Percentiles rank a stretch among this genome's conserved stretches.
These are phyloP conservation scores for Chiroxiphia lanceolata DNA, from an alignment of 2,797 vertebrate species.

Conservation along the genomic window DNA sequence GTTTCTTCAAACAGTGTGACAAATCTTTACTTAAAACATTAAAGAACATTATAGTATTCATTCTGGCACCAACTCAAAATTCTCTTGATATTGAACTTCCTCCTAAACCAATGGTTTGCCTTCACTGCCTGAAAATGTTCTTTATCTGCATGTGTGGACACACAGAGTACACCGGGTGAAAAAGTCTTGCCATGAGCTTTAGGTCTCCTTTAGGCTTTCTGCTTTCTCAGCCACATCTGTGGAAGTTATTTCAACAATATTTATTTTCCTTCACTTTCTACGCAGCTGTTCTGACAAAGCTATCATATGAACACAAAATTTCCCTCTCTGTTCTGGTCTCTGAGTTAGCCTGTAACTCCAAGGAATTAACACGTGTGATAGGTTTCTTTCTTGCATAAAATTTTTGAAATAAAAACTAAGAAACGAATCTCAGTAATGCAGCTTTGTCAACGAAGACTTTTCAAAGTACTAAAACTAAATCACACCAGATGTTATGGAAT, in stretches of 20 bases:
- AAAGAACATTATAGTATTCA: neutral
- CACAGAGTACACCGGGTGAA: neutral
- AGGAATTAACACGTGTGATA: neutral
- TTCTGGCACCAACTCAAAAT: neutral
- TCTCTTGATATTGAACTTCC: neutral
- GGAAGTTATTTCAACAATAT: neutral
- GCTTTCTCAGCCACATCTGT: neutral
- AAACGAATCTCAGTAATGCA: neutral
- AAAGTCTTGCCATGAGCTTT: neutral
- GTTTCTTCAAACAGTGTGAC: neutral
- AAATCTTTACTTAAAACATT: neutral
- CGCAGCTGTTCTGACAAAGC: neutral
- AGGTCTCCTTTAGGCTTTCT: neutral
- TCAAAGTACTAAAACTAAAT: conserved; percentile 25
- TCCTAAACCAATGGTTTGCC: neutral
- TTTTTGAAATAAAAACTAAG: neutral
- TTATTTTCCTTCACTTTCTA: neutral
- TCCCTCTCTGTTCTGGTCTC: neutral
- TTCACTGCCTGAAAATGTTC: neutral
- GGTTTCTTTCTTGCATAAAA: neutral
- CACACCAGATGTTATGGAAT: neutral
- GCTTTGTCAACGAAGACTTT: neutral
- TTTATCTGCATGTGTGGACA: neutral
- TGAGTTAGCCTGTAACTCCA: neutral
- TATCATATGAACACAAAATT: neutral